phyloP scores from a whole-genome alignment of 2,797 vertebrate genomes.

The Gouania willdenowi region DNA sequence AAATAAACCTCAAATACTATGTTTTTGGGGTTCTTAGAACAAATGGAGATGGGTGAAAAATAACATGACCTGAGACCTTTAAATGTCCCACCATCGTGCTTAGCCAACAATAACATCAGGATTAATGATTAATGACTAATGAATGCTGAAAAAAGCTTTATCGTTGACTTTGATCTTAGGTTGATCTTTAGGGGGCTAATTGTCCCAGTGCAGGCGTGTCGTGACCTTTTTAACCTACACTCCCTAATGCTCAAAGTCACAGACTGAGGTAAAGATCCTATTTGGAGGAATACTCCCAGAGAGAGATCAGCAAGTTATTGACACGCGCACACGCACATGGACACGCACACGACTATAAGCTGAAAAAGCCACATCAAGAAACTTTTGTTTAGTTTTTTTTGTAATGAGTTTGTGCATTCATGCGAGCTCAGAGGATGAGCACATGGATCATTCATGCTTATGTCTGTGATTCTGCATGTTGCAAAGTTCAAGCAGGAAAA shows the following conservation, averaged over 20 bases:
- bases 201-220: slow-evolving; percentile 26
- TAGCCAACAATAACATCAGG: slow-evolving; percentile 50
- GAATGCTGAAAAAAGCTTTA: slow-evolving; percentile 17
- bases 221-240: slow-evolving; percentile 48
- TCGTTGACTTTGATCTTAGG: slow-evolving; percentile 41
- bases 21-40: no score
- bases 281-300: slow-evolving; percentile 41
- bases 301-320: slow-evolving; percentile 39
- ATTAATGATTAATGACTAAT: slow-evolving; percentile 46
- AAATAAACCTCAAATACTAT: no score
- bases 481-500: background rate
- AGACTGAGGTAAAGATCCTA: slow-evolving; percentile 41
- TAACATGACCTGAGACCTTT: no score
- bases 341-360: background rate
- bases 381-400: slow-evolving; percentile 9
- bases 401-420: slow-evolving; percentile 3
- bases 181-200: slow-evolving; percentile 57
- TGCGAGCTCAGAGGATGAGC: background rate
- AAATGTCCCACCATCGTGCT: slow-evolving; percentile 5
- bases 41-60: background rate
- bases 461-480: background rate
- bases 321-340: background rate
- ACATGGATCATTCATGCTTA: background rate
- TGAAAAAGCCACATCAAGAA: background rate
- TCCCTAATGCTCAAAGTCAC: slow-evolving; percentile 41